Base-by-base conservation (phyloP, 2,888 invertebrate species). In the Nysson spinosus region DNA sequence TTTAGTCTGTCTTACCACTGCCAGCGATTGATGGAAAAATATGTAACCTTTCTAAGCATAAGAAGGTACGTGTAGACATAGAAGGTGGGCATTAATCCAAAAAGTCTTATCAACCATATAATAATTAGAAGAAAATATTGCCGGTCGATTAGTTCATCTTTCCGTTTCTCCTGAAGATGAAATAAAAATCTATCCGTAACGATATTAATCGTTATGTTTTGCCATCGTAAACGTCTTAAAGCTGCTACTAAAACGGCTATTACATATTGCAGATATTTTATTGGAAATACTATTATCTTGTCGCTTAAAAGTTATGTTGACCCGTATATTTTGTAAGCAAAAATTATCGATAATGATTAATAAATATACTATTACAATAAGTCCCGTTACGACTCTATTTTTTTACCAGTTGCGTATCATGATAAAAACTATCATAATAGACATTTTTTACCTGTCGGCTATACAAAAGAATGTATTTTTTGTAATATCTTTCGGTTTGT, bases 291-390 rank as follows among this genome's bases (percentile, higher is more conserved):
- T 64, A 49, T 65, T 72, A 72, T 44, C 77, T 73, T 73, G 74
- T 74, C 70, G 79, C 79, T 83, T 83, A 74, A 79, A 77, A 74
- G 68, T 80, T 83, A 67, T 74, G 78, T 82, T 83, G 42, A 78
- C 73, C 81, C 76, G 79, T 83, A 84, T 83, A 83, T 84, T 84
- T 84, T 84, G 77, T 84, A 83, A 82, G 77, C 73, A 76, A 78
- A 75, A 70, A 77, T 79, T 77, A 77, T 78, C 64, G 67, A 79
- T 79, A 79, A 75, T 61, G 68, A 79, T 72, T 78, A 83, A 83
- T 83, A 83, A 81, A 83, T 58, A 73, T 80, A 64, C 22, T 60
- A 64, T 54, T 55, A 61, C 35, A 22, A 49, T 17, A 55, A 40
- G 42, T 24, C 24, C 5, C 6, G 9, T 5, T 24, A 5, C 6